phyloP scores from a whole-genome alignment of 1,140 invertebrate species.

The Bombus waltoni region DNA sequence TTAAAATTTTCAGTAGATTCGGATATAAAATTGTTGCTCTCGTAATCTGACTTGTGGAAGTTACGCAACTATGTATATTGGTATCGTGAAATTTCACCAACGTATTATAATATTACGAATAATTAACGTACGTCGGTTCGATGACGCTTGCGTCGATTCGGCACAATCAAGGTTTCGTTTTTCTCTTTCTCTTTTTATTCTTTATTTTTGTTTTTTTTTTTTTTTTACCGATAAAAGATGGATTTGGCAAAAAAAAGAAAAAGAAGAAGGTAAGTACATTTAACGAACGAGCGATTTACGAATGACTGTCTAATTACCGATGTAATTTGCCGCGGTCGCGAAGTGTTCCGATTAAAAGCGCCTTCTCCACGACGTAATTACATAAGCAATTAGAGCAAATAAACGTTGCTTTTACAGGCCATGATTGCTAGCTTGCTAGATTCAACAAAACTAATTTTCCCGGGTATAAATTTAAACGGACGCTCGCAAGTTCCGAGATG shows the following conservation, averaged over 20 bases:
- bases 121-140: not conserved
- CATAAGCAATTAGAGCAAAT: slow-evolving; percentile 35
- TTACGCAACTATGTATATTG: not conserved
- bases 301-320: slow-evolving; percentile 10
- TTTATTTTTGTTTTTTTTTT: no score
- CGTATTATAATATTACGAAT: not conserved
- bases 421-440: not conserved
- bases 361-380: slow-evolving; percentile 13
- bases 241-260: not conserved
- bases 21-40: no score
- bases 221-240: not conserved
- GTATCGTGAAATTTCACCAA: not conserved
- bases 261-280: not conserved
- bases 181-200: no score
- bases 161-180: not conserved
- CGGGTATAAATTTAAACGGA: not conserved
- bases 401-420: slow-evolving; percentile 20
- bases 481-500: not conserved
- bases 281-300: not conserved
- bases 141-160: not conserved
- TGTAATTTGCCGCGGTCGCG: slow-evolving; percentile 8
- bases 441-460: slow-evolving; percentile 35
- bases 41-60: not conserved
- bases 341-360: slow-evolving; percentile 30
- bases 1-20: not conserved